Evolutionary conservation across 2,113 vertebrate species (phyloP).

Genomic region (Delphinus delphis): DNA sequence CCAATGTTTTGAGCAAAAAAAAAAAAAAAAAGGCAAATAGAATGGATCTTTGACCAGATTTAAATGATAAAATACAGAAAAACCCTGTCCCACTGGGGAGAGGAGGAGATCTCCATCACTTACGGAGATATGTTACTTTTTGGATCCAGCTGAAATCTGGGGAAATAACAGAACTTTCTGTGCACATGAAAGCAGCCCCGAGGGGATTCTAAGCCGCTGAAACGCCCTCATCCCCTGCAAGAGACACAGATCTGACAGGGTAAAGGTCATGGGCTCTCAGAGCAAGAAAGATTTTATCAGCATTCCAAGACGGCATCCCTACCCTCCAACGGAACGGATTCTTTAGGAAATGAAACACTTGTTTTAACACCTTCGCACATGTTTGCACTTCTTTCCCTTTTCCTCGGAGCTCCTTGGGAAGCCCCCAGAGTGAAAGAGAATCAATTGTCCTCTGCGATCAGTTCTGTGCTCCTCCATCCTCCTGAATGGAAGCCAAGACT

Average conservation of each 20-base stretch:
- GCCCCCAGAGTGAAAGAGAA: neutral
- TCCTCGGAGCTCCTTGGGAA: neutral
- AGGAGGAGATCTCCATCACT: fast-evolving
- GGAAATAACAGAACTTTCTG: conserved; percentile 6
- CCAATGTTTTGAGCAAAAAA: neutral
- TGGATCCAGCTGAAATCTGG: neutral
- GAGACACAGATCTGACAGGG: conserved; percentile 38
- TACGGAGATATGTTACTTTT: neutral
- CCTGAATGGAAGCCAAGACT: conserved; percentile 38
- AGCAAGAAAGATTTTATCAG: conserved; percentile 37
- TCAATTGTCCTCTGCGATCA: neutral
- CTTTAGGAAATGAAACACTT: conserved; percentile 58
- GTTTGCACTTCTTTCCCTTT: neutral
- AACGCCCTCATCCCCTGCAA: conserved; percentile 43
- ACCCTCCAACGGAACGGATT: neutral
- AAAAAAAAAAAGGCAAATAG: neutral
- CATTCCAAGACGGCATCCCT: neutral
- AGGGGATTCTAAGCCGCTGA: conserved; percentile 12
- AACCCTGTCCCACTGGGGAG: neutral
- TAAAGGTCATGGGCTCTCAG: conserved; percentile 56
- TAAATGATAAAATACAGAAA: neutral
- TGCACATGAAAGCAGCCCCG: neutral
- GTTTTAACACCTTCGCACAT: conserved; percentile 24
- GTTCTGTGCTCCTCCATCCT: neutral
- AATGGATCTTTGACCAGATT: neutral